These are phyloP conservation scores for Hoplias malabaricus DNA, from an alignment of 2,113 vertebrate genomes.

Conservation along the genomic window DNA sequence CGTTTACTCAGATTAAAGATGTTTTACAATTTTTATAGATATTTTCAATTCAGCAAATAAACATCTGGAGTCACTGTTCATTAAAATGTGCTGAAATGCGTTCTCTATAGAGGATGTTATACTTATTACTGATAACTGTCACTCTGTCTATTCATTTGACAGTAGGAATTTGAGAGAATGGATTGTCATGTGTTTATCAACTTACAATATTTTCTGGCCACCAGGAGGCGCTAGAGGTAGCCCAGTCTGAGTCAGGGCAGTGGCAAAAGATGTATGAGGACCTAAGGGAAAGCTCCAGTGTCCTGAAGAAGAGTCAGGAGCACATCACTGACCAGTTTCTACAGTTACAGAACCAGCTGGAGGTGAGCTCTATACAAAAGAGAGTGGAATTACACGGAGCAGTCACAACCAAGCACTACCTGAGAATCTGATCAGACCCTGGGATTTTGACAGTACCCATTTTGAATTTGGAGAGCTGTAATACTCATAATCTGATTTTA, in stretches of 20 bases:
- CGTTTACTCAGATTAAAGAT: too few relatives aligned
- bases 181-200: neutral
- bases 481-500: too few relatives aligned
- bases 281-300: conserved; percentile 67
- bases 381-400: neutral
- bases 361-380: conserved; percentile 75
- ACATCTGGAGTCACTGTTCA: too few relatives aligned
- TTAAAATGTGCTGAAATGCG: too few relatives aligned
- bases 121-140: too few relatives aligned
- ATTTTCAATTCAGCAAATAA: too few relatives aligned
- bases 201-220: conserved; percentile 28
- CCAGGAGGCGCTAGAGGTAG: conserved; percentile 77
- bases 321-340: conserved; percentile 74
- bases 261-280: conserved; percentile 79
- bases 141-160: too few relatives aligned
- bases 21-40: too few relatives aligned
- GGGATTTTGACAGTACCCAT: neutral
- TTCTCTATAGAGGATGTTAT: too few relatives aligned
- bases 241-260: conserved; percentile 69
- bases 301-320: conserved; percentile 67
- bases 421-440: neutral
- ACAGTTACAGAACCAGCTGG: conserved; percentile 76
- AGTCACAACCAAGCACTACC: neutral
- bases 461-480: neutral
- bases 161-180: neutral